A percentile compares a stretch with the other conserved stretches of the same genome.
These are phyloP conservation scores for Neogobius melanostomus DNA, from an alignment of 2,113 vertebrate genomes.

Conservation along the genomic window DNA sequence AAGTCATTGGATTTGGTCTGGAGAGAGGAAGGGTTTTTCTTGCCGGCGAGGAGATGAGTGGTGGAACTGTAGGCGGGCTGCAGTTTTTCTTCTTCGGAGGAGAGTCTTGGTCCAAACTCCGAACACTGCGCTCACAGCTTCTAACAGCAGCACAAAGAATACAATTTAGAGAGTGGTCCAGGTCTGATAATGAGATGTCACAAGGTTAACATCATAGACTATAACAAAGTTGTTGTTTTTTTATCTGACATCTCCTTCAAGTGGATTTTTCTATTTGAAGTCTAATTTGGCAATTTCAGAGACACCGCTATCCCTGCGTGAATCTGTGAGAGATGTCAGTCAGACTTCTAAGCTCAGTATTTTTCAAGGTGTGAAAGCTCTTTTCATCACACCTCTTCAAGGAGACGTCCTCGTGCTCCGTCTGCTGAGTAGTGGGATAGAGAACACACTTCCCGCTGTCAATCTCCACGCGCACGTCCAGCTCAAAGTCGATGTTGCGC, in stretches of 20 bases:
- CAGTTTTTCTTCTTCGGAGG: constrained; percentile 96
- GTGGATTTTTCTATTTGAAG: constrained; percentile 10
- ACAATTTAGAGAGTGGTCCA: neutral
- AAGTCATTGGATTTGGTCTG: constrained; percentile 92
- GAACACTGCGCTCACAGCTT: constrained; percentile 90
- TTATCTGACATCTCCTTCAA: neutral
- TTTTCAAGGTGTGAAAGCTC: constrained; percentile 6
- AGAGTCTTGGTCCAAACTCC: constrained; percentile 95
- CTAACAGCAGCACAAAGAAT: constrained; percentile 62
- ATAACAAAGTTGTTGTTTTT: neutral
- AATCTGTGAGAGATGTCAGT: constrained; percentile 10
- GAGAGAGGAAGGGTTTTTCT: constrained; percentile 91
- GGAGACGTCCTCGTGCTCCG: constrained; percentile 90
- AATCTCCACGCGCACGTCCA: constrained; percentile 96
- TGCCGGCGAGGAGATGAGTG: constrained; percentile 87
- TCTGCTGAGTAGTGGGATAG: constrained; percentile 89
- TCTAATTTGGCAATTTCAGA: constrained; percentile 10
- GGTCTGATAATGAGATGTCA: neutral
- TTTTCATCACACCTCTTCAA: constrained; percentile 79
- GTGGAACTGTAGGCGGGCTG: constrained; percentile 89
- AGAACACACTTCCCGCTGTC: constrained; percentile 97
- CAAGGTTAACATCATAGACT: neutral
- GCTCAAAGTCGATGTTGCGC: constrained; percentile 97
- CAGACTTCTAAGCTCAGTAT: neutral
- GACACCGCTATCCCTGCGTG: neutral